phyloP scores from a whole-genome alignment of 2,888 invertebrate genomes.

The Rotaria magnacalcarata region DNA sequence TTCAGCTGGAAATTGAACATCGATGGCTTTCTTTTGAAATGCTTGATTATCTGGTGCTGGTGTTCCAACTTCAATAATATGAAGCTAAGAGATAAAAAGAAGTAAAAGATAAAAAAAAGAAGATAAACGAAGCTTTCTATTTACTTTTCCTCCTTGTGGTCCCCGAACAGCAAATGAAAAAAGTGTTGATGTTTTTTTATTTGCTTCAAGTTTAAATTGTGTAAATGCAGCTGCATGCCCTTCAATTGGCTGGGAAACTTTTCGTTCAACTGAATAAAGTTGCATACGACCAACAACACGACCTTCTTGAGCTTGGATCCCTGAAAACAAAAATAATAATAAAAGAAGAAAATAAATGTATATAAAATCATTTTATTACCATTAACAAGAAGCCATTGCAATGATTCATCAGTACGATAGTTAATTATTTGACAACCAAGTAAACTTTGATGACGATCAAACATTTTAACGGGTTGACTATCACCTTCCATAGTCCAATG shows the following conservation, averaged over 20 bases:
- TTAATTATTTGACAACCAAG: constrained; percentile 97
- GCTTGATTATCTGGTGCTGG: constrained; percentile 89
- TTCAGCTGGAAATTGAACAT: constrained; percentile 97
- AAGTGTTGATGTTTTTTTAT: constrained; percentile 83
- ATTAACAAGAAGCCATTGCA: constrained; percentile 89
- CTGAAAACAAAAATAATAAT: neutral
- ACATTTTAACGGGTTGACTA: constrained; percentile 78
- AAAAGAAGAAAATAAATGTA: no score
- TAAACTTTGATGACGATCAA: constrained; percentile 87
- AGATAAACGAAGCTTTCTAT: neutral
- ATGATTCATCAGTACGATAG: constrained; percentile 91
- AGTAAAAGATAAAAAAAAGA: neutral
- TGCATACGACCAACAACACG: constrained; percentile 99
- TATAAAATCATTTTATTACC: neutral
- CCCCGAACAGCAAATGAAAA: constrained; percentile 88
- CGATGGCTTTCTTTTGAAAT: constrained; percentile 94
- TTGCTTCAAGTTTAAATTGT: constrained; percentile 87
- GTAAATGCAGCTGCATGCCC: constrained; percentile 96
- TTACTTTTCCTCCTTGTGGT: constrained; percentile 80
- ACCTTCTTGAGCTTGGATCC: constrained; percentile 69
- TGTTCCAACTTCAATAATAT: constrained; percentile 86
- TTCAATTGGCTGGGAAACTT: constrained; percentile 96
- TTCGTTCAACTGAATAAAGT: constrained; percentile 92
- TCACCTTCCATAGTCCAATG: constrained; percentile 95
- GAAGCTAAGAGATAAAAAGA: constrained; percentile 65